Evolutionary conservation across 2,797 vertebrate genomes (phyloP).

Genomic region (Agapornis canus): DNA sequence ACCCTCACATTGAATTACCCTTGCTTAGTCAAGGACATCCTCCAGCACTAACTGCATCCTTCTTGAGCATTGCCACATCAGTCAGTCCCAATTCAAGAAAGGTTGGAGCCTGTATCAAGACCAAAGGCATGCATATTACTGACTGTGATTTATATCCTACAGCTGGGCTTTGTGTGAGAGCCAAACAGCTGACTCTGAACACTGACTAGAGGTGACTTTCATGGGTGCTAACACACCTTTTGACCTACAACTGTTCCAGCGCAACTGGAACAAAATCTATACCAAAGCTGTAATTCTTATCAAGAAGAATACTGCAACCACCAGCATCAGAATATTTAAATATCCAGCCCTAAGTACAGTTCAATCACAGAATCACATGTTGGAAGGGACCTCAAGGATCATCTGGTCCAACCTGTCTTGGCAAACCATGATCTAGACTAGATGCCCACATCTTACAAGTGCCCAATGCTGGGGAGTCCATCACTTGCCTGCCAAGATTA

Average conservation of each 20-base stretch:
- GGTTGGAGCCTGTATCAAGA: neutral
- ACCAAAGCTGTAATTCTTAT: neutral
- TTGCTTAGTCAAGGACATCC: neutral
- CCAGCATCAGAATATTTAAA: neutral
- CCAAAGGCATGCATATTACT: neutral
- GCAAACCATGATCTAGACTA: neutral
- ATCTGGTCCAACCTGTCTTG: neutral
- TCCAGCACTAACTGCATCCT: neutral
- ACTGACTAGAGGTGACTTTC: neutral
- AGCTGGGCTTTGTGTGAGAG: neutral
- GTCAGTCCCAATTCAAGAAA: neutral
- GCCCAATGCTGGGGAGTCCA: neutral
- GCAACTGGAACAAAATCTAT: neutral
- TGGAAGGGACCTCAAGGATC: neutral
- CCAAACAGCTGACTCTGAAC: neutral
- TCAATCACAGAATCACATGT: neutral
- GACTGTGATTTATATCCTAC: neutral
- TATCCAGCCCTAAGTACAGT: neutral
- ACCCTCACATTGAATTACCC: fast-evolving
- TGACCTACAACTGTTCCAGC: neutral
- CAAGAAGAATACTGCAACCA: neutral
- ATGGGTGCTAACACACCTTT: neutral
- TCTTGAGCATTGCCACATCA: neutral
- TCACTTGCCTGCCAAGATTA: neutral
- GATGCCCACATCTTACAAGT: neutral